phyloP scores from a whole-genome alignment of 2,797 vertebrate species.

The Periparus ater region DNA sequence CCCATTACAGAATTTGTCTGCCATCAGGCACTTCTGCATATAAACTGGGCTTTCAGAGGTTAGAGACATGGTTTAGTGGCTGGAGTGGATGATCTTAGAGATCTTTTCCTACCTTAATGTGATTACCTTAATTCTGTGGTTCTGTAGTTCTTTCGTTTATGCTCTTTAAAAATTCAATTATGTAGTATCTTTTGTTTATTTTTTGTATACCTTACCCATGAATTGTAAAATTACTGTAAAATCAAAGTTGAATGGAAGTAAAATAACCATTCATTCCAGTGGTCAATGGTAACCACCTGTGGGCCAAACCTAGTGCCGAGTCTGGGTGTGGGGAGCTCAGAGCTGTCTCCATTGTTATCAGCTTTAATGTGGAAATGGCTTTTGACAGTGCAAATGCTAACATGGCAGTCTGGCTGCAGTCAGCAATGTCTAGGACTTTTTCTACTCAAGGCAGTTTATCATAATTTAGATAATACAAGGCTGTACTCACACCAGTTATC shows the following conservation, averaged over 20 bases:
- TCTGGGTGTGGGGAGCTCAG: not conserved
- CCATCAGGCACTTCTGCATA: not conserved
- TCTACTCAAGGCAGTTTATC: not conserved
- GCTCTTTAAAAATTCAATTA: not conserved
- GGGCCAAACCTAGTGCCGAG: not conserved
- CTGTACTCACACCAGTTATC: not conserved
- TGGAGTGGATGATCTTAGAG: not conserved
- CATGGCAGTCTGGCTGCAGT: not conserved
- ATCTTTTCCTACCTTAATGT: not conserved
- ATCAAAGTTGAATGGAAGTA: not conserved
- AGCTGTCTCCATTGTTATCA: not conserved
- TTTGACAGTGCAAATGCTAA: not conserved
- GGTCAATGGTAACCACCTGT: not conserved
- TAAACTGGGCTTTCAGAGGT: not conserved
- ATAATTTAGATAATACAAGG: not conserved
- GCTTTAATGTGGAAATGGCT: not conserved
- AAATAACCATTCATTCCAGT: not conserved
- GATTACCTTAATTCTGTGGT: not conserved
- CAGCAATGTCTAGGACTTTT: not conserved
- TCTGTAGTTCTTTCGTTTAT: not conserved
- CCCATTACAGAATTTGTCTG: not conserved
- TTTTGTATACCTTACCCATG: not conserved
- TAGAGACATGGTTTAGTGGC: not conserved
- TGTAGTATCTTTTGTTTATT: not conserved
- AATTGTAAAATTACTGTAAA: not conserved